phyloP scores from a whole-genome alignment of 30 jellyfish, hydroid and myxozoan species.

The Sanderia malayensis region DNA sequence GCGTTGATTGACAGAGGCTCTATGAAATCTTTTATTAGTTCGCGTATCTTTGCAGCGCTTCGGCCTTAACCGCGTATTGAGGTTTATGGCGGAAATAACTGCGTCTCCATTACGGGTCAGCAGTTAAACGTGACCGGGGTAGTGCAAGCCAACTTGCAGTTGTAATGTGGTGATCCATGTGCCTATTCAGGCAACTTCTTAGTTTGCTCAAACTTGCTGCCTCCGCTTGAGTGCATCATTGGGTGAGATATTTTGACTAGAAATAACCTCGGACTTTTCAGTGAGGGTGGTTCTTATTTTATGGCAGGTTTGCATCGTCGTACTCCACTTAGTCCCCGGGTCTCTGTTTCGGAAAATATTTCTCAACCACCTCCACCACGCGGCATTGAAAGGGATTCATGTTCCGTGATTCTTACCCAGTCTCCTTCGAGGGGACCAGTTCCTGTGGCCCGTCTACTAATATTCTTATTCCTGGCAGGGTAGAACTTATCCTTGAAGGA shows the following conservation, averaged over 20 bases:
- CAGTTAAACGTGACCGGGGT: constrained; percentile 16
- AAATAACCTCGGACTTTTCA: constrained; percentile 2
- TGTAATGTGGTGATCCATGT: background rate
- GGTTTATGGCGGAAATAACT: background rate
- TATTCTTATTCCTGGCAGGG: background rate
- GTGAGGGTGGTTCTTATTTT: constrained; percentile 9
- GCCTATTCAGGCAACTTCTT: constrained; percentile 17
- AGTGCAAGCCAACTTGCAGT: background rate
- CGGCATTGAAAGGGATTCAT: background rate
- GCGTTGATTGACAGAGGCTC: constrained; percentile 21
- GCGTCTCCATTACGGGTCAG: constrained; percentile 31
- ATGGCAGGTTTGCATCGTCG: constrained; percentile 25
- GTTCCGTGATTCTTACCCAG: background rate
- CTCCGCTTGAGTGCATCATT: constrained; percentile 33
- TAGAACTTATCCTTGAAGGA: background rate
- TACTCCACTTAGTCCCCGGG: constrained; percentile 14
- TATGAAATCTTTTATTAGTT: constrained; percentile 16
- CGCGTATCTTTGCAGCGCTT: constrained; percentile 14
- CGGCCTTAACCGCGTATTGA: constrained; percentile 10
- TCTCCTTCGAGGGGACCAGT: background rate
- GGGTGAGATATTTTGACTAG: constrained; percentile 42
- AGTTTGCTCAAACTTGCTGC: constrained; percentile 26
- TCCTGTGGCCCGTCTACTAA: background rate
- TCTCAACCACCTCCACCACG: background rate
- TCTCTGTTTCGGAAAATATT: background rate